Conservation (phyloP, 2,113 vertebrate genomes). For the Meles meles region DNA sequence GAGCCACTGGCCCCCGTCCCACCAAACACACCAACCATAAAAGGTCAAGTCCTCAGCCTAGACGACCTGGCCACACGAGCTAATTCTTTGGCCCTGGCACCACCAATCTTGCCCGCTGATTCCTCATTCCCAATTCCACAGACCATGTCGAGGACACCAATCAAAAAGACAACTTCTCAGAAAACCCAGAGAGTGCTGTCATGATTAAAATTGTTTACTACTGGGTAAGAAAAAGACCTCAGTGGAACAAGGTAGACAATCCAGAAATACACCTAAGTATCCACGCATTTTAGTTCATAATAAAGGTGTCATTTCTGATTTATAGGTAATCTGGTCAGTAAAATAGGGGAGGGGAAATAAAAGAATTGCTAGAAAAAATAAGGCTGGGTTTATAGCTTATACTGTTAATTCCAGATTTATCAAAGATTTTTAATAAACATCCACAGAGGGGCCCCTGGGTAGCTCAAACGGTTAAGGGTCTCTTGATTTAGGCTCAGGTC, state of each 20-base stretch:
- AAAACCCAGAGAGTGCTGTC: not conserved
- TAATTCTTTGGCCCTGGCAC: not conserved
- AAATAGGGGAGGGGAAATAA: not conserved
- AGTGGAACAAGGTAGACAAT: not conserved
- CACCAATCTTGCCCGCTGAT: not conserved
- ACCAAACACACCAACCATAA: not conserved
- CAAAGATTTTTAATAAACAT: not conserved
- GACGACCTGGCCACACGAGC: not conserved
- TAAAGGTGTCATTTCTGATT: not conserved
- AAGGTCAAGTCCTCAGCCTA: not conserved
- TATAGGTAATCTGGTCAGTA: not conserved
- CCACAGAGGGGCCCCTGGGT: not conserved
- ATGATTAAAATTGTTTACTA: not conserved
- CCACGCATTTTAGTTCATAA: not conserved
- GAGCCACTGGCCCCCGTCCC: not conserved
- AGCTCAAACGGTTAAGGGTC: not conserved
- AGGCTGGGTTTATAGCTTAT: not conserved
- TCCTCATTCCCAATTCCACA: not conserved
- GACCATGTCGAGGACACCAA: not conserved
- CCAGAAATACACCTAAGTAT: not conserved
- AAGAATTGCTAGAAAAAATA: not conserved
- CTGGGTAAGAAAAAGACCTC: not conserved
- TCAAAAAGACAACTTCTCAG: not conserved
- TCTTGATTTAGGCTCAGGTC: not conserved
- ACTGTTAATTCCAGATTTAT: not conserved